Evolutionary conservation across 2,113 vertebrate genomes (phyloP).

Genomic region (Aegotheles bennettii): DNA sequence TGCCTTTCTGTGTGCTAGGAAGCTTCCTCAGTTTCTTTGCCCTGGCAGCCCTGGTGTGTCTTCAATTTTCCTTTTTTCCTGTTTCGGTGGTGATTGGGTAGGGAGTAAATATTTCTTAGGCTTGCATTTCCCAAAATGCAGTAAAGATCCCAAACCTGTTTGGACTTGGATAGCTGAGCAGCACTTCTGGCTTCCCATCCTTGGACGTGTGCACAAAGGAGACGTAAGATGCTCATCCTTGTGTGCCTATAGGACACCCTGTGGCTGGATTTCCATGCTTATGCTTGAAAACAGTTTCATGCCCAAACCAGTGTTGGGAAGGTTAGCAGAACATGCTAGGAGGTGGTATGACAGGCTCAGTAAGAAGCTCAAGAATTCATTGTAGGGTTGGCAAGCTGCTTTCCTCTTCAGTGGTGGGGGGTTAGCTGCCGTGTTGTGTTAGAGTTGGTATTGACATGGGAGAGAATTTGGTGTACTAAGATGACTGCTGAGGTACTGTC

Average conservation of each 20-base stretch:
- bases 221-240: background rate
- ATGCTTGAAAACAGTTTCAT: background rate
- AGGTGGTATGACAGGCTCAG: background rate
- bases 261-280: background rate
- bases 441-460: background rate
- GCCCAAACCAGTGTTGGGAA: accelerated
- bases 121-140: background rate
- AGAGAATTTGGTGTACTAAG: background rate
- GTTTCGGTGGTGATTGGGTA: background rate
- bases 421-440: background rate
- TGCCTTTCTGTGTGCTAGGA: background rate
- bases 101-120: background rate
- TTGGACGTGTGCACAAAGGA: accelerated
- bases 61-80: background rate
- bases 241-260: background rate
- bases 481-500: background rate
- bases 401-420: background rate
- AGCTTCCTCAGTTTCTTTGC: background rate
- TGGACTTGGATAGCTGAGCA: background rate
- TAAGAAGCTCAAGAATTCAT: background rate
- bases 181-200: background rate
- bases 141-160: background rate
- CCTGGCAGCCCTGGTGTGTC: background rate
- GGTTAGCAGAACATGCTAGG: background rate
- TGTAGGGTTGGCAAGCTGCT: background rate